phyloP scores from a whole-genome alignment of 2,113 vertebrate genomes.

The Epinephelus cyanopodus region DNA sequence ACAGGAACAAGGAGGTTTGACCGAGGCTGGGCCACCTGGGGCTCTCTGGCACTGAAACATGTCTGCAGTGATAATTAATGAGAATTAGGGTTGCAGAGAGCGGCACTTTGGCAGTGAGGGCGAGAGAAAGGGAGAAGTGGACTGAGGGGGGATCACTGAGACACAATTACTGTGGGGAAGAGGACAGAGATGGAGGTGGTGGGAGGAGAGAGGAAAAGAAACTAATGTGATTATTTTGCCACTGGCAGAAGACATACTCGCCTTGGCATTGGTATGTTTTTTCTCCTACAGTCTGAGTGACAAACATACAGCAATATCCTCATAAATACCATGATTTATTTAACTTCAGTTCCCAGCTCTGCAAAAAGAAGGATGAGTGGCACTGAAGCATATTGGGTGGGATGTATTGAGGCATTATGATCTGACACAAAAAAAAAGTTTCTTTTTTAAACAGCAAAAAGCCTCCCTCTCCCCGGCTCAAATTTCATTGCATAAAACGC shows the following conservation, averaged over 20 bases:
- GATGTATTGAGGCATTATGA: slow-evolving; percentile 23
- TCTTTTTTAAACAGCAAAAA: slow-evolving; percentile 8
- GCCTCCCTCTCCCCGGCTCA: neutral
- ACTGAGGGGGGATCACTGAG: slow-evolving; percentile 62
- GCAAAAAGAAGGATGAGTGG: slow-evolving; percentile 7
- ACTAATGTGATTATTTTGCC: slow-evolving; percentile 64
- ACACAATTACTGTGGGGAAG: slow-evolving; percentile 59
- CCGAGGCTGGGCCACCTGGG: slow-evolving; percentile 59
- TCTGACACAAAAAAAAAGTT: slow-evolving; percentile 26
- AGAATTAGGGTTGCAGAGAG: slow-evolving; percentile 64
- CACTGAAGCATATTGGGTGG: slow-evolving; percentile 14
- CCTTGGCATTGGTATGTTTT: slow-evolving; percentile 1
- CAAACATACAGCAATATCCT: slow-evolving; percentile 26
- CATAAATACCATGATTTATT: slow-evolving; percentile 43
- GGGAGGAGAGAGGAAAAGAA: slow-evolving; percentile 60
- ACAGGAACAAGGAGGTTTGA: slow-evolving; percentile 43
- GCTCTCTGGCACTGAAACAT: slow-evolving; percentile 58
- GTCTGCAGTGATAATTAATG: slow-evolving; percentile 73
- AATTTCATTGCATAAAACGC: slow-evolving; percentile 26
- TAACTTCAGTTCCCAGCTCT: neutral
- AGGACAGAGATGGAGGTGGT: slow-evolving; percentile 58
- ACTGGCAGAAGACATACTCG: slow-evolving; percentile 40
- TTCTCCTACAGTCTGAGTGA: slow-evolving; percentile 19
- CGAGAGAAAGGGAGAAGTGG: slow-evolving; percentile 19
- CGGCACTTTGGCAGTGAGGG: slow-evolving; percentile 58